A percentile compares a stretch with the other conserved stretches of the same genome.
phyloP scores from a whole-genome alignment of 1,140 invertebrate genomes.

The Rhynchophorus ferrugineus region DNA sequence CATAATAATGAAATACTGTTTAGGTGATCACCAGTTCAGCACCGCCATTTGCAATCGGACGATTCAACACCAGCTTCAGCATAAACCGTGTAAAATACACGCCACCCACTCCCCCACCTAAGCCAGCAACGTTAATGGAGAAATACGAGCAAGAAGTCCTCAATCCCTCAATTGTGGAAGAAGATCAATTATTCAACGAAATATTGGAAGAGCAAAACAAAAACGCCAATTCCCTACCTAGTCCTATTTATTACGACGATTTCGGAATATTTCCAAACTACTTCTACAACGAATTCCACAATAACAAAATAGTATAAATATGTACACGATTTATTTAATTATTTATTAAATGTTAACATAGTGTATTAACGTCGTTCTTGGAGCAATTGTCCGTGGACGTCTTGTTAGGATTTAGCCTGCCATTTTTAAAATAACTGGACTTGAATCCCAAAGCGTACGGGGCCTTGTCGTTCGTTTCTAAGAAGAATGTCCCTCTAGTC shows the following conservation, averaged over 20 bases:
- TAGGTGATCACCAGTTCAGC: constrained; percentile 12
- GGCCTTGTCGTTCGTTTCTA: constrained; percentile 26
- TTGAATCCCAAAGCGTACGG: constrained; percentile 26
- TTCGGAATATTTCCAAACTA: background rate
- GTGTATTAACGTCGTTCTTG: background rate
- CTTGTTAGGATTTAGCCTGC: background rate
- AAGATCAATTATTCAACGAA: constrained; percentile 11
- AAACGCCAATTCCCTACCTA: background rate
- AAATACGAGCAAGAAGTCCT: constrained; percentile 1
- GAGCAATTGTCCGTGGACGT: background rate
- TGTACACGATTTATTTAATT: background rate
- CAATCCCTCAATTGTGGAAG: background rate
- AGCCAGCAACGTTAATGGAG: background rate
- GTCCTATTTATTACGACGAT: background rate
- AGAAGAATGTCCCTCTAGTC: constrained; percentile 29
- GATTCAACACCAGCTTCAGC: constrained; percentile 7
- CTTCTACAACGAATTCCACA: background rate
- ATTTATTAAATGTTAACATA: background rate
- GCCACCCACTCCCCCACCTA: background rate
- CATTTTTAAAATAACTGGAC: constrained; percentile 4
- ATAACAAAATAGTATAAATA: background rate
- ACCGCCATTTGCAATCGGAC: constrained; percentile 13
- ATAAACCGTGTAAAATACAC: background rate
- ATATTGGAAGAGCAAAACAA: constrained; percentile 6
- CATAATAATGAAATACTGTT: background rate